Conservation (phyloP, 2,888 invertebrate genomes). For the Coenonympha glycerion region DNA sequence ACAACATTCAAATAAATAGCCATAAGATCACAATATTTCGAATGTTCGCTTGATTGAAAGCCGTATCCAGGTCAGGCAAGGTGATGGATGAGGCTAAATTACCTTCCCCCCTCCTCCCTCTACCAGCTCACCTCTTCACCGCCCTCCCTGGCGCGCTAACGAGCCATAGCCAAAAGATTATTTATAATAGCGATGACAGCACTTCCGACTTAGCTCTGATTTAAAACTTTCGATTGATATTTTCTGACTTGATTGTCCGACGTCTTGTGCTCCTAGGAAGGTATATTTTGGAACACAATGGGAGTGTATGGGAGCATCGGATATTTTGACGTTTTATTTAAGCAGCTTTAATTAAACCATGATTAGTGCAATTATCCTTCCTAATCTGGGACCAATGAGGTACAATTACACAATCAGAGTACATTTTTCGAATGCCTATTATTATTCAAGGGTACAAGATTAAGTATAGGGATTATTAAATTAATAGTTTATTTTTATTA, state of each 20-base stretch:
- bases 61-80: constrained; percentile 55
- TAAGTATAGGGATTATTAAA: too few species aligned
- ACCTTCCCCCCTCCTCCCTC: constrained; percentile 40
- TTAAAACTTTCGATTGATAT: constrained; percentile 33
- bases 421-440: too few species aligned
- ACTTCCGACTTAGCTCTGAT: constrained; percentile 63
- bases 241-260: neutral
- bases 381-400: too few species aligned
- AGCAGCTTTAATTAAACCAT: too few species aligned
- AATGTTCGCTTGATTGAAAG: constrained; percentile 54
- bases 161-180: constrained; percentile 61
- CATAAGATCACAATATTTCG: constrained; percentile 35
- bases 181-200: constrained; percentile 66
- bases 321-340: neutral
- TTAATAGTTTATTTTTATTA: too few species aligned
- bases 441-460: too few species aligned
- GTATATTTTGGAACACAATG: too few species aligned
- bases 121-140: constrained; percentile 21
- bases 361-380: too few species aligned
- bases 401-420: too few species aligned
- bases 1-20: constrained; percentile 20
- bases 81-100: constrained; percentile 68
- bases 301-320: neutral
- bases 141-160: constrained; percentile 43
- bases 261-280: neutral